Evolutionary conservation across 1,140 invertebrate species (phyloP), one percentile per base, ranked within the genome.

Genomic region (Tribolium madens): DNA sequence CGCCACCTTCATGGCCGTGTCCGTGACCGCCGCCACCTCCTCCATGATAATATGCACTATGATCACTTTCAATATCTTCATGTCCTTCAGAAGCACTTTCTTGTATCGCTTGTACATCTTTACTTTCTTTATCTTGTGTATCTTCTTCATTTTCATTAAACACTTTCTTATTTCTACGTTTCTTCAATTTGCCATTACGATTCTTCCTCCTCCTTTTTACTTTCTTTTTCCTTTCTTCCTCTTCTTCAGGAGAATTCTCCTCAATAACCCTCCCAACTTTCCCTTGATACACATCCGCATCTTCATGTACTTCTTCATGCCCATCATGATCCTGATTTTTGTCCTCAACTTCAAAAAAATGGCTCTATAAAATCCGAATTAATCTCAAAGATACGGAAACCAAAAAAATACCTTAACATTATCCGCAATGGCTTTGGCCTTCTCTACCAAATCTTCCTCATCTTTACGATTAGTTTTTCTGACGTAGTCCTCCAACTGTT

Each of bases 181-280:
- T 53, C 31, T 73, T 73, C 9, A 17, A 17, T 42, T 72, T 50
- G 3, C 21, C 47, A 26, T 52, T 52, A 26, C 57, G 9, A 74
- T 36, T 74, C 21, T 48, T 76, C 33, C 21, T 77, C 14, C 33
- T 76, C 9, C 18, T 47, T 33, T 5, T 64, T 13, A 64, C 21
- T 15, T 77, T 33, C 46, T 60, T 69, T 12, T 77, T 73, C 15
- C 71, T 75, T 31, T 79, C 78, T n/a, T 64, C 68, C 17, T 53
- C 47, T 60, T 36, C 48, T 12, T 21, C 77, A 2, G 46, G 57
- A 12, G 18, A n/a, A 26, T 26, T 26, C 1, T 26, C 21, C 21
- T 26, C 21, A 26, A 26, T 3, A 26, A 26, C 21, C 21, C 21
- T 26, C 3, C 21, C 21, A 5, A 26, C 2, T 70, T 78, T 73